These are phyloP conservation scores for Tachysurus fulvidraco DNA, from an alignment of 2,113 vertebrate genomes.

Conservation along the genomic window DNA sequence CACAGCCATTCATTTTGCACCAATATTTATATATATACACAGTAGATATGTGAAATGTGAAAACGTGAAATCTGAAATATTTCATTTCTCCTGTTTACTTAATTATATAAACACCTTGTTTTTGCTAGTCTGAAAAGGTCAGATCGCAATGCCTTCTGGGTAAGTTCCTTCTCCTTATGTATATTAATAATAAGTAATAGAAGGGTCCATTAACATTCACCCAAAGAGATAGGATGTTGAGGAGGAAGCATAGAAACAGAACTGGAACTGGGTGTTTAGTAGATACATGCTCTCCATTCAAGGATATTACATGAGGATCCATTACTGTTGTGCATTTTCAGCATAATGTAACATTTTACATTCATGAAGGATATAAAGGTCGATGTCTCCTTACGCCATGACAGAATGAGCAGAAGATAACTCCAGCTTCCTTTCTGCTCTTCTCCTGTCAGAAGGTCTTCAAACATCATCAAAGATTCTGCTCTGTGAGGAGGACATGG, in stretches of 20 bases:
- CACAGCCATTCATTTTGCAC: neutral
- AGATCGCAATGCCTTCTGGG: neutral
- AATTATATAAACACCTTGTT: neutral
- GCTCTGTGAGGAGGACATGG: slow-evolving; percentile 86
- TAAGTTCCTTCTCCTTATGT: neutral
- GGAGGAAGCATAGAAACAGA: neutral
- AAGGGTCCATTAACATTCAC: neutral
- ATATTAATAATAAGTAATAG: neutral
- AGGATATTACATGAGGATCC: slow-evolving; percentile 12
- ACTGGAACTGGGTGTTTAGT: neutral
- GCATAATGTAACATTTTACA: slow-evolving; percentile 44
- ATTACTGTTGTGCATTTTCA: slow-evolving; percentile 24
- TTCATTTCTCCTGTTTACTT: neutral
- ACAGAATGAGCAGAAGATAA: slow-evolving; percentile 20
- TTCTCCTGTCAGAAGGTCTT: neutral
- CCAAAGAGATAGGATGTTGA: neutral
- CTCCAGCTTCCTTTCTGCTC: neutral
- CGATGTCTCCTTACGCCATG: slow-evolving; percentile 5
- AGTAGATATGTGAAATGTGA: neutral
- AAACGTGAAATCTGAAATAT: neutral
- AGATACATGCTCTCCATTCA: slow-evolving; percentile 30
- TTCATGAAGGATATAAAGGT: slow-evolving; percentile 34
- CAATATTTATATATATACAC: neutral
- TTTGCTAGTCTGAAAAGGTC: neutral
- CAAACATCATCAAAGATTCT: slow-evolving; percentile 94